Evolutionary conservation across 1,140 invertebrate genomes (phyloP).

Genomic region (Drosophila varians): DNA sequence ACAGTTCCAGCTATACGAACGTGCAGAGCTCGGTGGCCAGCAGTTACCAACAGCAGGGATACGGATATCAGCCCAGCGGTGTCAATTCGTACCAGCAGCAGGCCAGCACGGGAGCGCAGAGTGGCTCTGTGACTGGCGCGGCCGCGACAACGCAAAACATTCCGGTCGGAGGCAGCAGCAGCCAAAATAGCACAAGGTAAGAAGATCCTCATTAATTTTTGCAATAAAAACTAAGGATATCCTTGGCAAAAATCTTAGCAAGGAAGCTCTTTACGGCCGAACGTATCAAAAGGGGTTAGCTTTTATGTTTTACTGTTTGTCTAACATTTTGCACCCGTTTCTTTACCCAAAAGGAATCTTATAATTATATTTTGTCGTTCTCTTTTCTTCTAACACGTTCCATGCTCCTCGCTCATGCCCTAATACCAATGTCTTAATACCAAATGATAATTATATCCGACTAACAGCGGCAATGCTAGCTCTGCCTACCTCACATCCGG

Average conservation of each 20-base stretch:
- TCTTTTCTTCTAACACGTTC: conserved; percentile 27
- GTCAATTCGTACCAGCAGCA: conserved; percentile 81
- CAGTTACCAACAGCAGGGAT: conserved; percentile 78
- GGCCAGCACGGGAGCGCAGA: conserved; percentile 50
- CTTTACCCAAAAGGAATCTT: conserved; percentile 12
- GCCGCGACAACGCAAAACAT: conserved; percentile 77
- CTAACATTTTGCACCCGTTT: conserved; percentile 12
- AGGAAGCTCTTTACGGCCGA: too few relatives aligned
- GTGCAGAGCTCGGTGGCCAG: conserved; percentile 79
- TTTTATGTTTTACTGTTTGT: conserved; percentile 11
- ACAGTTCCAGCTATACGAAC: conserved; percentile 74
- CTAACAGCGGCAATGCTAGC: conserved; percentile 81
- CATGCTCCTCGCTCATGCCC: conserved; percentile 32
- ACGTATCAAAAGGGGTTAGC: too few relatives aligned
- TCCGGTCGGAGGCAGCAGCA: conserved; percentile 78
- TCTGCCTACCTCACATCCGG: conserved; percentile 82
- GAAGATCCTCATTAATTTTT: background rate
- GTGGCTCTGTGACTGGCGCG: conserved; percentile 48
- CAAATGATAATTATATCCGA: too few relatives aligned
- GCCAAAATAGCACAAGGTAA: conserved; percentile 78
- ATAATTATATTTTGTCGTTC: conserved; percentile 23
- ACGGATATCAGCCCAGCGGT: conserved; percentile 77
- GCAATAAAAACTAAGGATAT: background rate
- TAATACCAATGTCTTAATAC: conserved; percentile 4
- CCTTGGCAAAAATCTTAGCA: too few relatives aligned